Percentiles rank a stretch among this genome's conserved stretches.
These are phyloP conservation scores for Callaeas wilsoni DNA, from an alignment of 2,113 vertebrate genomes.

Conservation along the genomic window DNA sequence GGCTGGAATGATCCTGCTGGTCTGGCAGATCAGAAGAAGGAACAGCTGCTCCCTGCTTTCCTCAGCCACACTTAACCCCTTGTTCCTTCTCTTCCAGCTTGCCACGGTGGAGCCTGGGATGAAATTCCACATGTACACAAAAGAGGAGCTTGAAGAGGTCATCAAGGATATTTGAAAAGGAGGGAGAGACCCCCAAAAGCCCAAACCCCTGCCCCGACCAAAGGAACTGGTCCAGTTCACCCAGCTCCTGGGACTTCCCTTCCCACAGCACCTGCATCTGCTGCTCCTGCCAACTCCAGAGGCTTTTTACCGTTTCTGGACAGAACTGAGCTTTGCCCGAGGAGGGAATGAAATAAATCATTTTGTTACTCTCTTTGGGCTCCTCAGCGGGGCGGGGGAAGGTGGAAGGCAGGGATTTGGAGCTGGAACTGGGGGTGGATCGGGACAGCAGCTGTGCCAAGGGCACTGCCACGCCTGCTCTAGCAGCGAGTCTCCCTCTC, in stretches of 20 bases:
- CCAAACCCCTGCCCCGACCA: background rate
- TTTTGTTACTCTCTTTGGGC: constrained; percentile 51
- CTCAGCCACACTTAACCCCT: constrained; percentile 1
- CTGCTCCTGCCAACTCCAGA: constrained; percentile 36
- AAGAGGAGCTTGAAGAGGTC: constrained; percentile 97
- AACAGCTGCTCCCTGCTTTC: constrained; percentile 57
- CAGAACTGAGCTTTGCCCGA: constrained; percentile 67
- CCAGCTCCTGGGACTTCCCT: constrained; percentile 50
- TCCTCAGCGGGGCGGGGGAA: background rate
- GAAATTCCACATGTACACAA: constrained; percentile 98
- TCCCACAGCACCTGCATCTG: constrained; percentile 7
- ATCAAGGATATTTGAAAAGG: constrained; percentile 93
- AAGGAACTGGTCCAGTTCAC: constrained; percentile 39
- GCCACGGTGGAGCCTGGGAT: constrained; percentile 92
- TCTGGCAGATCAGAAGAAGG: constrained; percentile 57
- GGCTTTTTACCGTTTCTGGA: constrained; percentile 74
- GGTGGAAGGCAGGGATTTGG: background rate
- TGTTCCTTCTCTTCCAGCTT: constrained; percentile 74
- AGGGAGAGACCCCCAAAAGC: constrained; percentile 1
- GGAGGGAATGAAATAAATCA: constrained; percentile 69
- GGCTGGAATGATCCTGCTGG: constrained; percentile 45
- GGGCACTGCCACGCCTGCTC: background rate
- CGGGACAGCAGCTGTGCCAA: background rate
- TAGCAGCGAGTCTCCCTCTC: constrained; percentile 21
- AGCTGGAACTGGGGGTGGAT: background rate